phyloP scores from a whole-genome alignment of 1,140 invertebrate species.

The Ladona fulva region DNA sequence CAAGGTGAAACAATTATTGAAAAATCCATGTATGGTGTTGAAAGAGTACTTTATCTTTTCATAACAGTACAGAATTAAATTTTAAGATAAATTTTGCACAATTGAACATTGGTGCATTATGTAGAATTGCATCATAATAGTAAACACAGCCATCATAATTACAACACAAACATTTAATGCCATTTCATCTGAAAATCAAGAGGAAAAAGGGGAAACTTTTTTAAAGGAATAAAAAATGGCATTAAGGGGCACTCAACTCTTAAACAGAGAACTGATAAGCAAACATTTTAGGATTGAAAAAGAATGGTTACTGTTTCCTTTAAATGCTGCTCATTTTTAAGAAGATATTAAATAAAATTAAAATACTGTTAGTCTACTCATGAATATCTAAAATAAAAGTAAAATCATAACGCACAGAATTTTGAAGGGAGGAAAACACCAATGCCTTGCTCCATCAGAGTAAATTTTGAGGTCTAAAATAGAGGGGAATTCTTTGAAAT shows the following conservation, averaged over 20 bases:
- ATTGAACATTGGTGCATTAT: not conserved
- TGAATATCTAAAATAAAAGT: too few species aligned
- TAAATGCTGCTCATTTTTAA: too few species aligned
- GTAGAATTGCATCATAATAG: not conserved
- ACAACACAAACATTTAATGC: not conserved
- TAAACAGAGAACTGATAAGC: not conserved
- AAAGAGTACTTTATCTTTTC: constrained; percentile 3
- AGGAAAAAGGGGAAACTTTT: not conserved
- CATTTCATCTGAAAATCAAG: not conserved
- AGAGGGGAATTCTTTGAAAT: too few species aligned
- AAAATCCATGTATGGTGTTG: not conserved
- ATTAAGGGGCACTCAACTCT: not conserved
- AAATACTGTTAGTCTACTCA: too few species aligned
- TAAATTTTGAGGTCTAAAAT: too few species aligned
- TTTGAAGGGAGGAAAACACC: too few species aligned
- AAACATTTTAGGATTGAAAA: not conserved
- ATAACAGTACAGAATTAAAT: constrained; percentile 8
- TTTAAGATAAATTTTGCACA: not conserved
- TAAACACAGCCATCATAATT: not conserved
- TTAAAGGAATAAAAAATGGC: not conserved
- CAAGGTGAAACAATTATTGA: too few species aligned
- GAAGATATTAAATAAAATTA: too few species aligned
- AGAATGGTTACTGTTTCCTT: not conserved
- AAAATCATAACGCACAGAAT: too few species aligned
- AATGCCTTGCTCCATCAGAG: too few species aligned